phyloP scores from a whole-genome alignment of 2,888 invertebrate genomes.

The Oscheius sp. region DNA sequence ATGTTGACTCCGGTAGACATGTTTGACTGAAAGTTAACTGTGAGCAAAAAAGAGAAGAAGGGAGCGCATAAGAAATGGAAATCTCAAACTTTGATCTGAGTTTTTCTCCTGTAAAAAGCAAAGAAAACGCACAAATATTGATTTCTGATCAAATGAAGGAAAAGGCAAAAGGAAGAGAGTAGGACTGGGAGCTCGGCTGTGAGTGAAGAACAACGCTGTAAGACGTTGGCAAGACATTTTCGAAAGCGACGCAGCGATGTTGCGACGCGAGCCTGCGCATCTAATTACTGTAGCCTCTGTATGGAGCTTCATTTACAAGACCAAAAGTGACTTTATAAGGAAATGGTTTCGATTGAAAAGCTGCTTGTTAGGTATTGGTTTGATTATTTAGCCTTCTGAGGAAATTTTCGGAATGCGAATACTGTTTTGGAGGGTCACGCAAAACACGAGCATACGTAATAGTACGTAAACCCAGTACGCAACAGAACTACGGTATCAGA shows the following conservation, averaged over 20 bases:
- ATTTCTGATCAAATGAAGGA: background rate
- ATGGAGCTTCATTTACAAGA: background rate
- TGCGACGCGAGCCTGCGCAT: slow-evolving; percentile 23
- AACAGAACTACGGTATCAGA: too few relatives aligned
- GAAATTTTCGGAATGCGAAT: too few relatives aligned
- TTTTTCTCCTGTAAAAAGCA: background rate
- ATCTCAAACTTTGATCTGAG: background rate
- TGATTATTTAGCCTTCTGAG: too few relatives aligned
- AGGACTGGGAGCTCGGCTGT: too few relatives aligned
- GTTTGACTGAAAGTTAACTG: background rate
- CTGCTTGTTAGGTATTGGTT: too few relatives aligned
- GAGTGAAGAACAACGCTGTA: too few relatives aligned
- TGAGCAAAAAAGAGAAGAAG: background rate
- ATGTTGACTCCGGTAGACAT: slow-evolving; percentile 26
- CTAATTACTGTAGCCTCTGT: slow-evolving; percentile 13
- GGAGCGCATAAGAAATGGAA: background rate
- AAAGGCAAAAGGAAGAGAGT: background rate
- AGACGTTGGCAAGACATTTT: slow-evolving; percentile 1
- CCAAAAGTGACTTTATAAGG: background rate
- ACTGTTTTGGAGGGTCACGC: too few relatives aligned
- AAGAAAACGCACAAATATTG: background rate
- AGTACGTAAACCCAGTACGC: too few relatives aligned
- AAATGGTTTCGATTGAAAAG: background rate
- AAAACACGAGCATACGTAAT: too few relatives aligned
- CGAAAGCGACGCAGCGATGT: slow-evolving; percentile 19